phyloP scores from a whole-genome alignment of 92 coral and sea anemone genomes.

The Parazoanthus darwini region DNA sequence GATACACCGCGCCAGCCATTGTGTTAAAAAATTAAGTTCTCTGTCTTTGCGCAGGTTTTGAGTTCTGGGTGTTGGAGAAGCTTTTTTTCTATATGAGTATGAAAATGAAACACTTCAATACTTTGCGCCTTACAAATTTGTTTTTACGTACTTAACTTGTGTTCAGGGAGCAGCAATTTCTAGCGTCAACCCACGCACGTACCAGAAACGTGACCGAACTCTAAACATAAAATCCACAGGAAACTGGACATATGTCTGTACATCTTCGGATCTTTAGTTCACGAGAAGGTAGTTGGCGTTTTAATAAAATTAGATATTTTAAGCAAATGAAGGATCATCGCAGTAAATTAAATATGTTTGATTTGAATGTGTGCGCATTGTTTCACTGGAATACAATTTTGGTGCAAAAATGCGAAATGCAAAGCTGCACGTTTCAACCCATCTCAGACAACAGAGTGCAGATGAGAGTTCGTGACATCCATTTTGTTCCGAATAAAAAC shows the following conservation, averaged over 20 bases:
- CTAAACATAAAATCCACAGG: neutral
- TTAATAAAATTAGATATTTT: neutral
- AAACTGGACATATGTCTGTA: neutral
- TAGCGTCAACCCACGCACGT: neutral
- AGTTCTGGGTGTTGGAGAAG: neutral
- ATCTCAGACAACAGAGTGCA: too few species aligned
- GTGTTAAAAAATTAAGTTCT: neutral
- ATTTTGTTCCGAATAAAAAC: too few species aligned
- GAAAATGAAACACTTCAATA: neutral
- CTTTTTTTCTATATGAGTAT: neutral
- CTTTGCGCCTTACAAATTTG: neutral
- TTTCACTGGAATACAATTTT: neutral
- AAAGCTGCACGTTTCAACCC: neutral
- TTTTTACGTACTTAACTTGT: neutral
- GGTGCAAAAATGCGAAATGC: neutral
- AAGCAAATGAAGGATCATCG: too few species aligned
- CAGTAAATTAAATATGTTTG: too few species aligned
- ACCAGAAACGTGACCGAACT: neutral
- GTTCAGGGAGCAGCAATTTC: neutral
- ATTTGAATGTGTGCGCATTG: neutral
- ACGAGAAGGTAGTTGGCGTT: too few species aligned
- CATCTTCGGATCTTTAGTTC: neutral
- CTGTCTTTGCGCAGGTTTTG: neutral
- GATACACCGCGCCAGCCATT: neutral
- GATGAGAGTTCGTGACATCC: neutral